Evolutionary conservation across 2,797 vertebrate species (phyloP).

Genomic region (Acanthopagrus latus): DNA sequence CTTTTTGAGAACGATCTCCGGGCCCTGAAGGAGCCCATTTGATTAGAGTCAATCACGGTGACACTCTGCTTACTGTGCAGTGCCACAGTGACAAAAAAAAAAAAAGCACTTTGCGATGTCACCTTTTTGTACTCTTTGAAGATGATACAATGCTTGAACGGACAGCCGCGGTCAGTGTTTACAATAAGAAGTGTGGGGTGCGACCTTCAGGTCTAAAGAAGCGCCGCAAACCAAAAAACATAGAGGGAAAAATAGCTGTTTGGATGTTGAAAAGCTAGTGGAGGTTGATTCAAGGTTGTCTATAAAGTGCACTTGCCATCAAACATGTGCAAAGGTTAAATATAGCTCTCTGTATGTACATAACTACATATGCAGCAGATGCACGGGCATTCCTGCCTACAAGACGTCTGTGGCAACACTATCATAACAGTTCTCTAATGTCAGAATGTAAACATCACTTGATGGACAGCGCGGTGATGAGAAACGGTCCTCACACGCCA

Average conservation of each 20-base stretch:
- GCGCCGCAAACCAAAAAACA: neutral
- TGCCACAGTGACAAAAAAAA: slow-evolving; percentile 30
- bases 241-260: slow-evolving; percentile 5
- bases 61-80: slow-evolving; percentile 72
- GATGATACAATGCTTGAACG: slow-evolving; percentile 43
- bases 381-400: slow-evolving; percentile 28
- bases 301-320: slow-evolving; percentile 76
- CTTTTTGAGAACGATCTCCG: slow-evolving; percentile 51
- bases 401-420: slow-evolving; percentile 19
- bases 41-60: slow-evolving; percentile 80
- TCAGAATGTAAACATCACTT: slow-evolving; percentile 67
- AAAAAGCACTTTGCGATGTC: slow-evolving; percentile 63
- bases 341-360: slow-evolving; percentile 64
- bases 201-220: slow-evolving; percentile 38
- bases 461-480: slow-evolving; percentile 54
- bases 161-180: slow-evolving; percentile 52
- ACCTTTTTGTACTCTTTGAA: slow-evolving; percentile 56
- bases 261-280: slow-evolving; percentile 52
- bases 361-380: slow-evolving; percentile 58
- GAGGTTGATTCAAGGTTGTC: slow-evolving; percentile 69
- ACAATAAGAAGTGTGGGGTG: neutral
- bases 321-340: slow-evolving; percentile 74
- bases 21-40: slow-evolving; percentile 69
- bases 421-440: slow-evolving; percentile 60
- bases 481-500: slow-evolving; percentile 13